Evolutionary conservation across 2,888 invertebrate genomes (phyloP).

Genomic region (Metallyticus violacea): DNA sequence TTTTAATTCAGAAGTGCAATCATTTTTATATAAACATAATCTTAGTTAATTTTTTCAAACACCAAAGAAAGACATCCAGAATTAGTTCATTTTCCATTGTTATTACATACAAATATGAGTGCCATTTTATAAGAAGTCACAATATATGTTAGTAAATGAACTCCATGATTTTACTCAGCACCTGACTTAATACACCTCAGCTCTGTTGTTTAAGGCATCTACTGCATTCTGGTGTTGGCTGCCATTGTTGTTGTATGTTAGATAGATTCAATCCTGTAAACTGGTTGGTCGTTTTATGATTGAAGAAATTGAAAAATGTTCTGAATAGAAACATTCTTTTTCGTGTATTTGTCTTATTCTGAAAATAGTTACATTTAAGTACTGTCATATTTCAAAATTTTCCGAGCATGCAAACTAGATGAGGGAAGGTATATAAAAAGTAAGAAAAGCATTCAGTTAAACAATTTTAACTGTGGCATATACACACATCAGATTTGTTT

Average conservation of each 20-base stretch:
- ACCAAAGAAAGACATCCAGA: not conserved
- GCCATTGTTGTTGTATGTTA: not conserved
- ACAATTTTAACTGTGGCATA: not conserved
- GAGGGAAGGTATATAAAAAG: no score
- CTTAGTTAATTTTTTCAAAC: not conserved
- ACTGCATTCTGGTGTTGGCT: not conserved
- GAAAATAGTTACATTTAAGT: not conserved
- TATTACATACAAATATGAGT: not conserved
- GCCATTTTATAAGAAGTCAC: slow-evolving; percentile 1
- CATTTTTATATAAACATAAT: not conserved
- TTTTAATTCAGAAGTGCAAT: not conserved
- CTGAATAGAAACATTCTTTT: not conserved
- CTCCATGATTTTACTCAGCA: not conserved
- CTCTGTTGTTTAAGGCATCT: not conserved
- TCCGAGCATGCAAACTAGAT: not conserved
- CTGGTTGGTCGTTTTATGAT: not conserved
- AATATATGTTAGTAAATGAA: not conserved
- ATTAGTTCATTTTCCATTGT: not conserved
- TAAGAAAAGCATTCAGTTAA: not conserved
- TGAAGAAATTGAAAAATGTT: not conserved
- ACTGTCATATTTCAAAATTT: not conserved
- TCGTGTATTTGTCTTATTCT: not conserved
- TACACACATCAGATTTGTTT: not conserved
- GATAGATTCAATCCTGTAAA: not conserved
- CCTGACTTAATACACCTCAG: not conserved